Evolutionary conservation across 2,113 vertebrate genomes (phyloP).

Genomic region (Xiphorhynchus elegans): DNA sequence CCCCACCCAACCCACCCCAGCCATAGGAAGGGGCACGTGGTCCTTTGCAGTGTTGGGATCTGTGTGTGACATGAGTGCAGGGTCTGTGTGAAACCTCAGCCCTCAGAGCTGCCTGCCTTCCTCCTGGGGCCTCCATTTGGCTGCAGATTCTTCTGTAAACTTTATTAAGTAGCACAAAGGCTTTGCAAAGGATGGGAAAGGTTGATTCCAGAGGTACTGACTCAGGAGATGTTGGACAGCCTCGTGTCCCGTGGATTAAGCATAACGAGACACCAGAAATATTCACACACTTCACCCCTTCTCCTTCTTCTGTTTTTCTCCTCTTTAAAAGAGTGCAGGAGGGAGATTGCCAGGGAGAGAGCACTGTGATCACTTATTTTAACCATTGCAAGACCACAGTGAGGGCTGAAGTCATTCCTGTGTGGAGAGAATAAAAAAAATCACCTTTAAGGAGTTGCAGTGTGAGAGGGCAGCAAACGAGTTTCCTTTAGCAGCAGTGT

Average conservation of each 20-base stretch:
- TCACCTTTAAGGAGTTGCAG: neutral
- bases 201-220: neutral
- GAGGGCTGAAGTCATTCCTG: neutral
- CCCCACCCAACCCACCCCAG: neutral
- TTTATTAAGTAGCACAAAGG: neutral
- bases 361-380: neutral
- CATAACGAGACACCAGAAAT: neutral
- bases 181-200: conserved; percentile 7
- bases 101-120: neutral
- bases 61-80: neutral
- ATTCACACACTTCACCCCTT: neutral
- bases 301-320: neutral
- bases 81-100: conserved; percentile 37
- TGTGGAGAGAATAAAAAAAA: neutral
- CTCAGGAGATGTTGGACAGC: neutral
- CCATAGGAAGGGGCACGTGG: neutral
- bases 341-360: neutral
- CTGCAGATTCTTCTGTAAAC: neutral
- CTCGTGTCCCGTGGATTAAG: neutral
- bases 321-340: neutral
- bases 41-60: neutral
- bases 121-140: neutral
- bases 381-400: neutral
- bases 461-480: neutral
- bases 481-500: neutral